Conservation (phyloP, 2,113 vertebrate genomes). For the Myotis brandtii region DNA sequence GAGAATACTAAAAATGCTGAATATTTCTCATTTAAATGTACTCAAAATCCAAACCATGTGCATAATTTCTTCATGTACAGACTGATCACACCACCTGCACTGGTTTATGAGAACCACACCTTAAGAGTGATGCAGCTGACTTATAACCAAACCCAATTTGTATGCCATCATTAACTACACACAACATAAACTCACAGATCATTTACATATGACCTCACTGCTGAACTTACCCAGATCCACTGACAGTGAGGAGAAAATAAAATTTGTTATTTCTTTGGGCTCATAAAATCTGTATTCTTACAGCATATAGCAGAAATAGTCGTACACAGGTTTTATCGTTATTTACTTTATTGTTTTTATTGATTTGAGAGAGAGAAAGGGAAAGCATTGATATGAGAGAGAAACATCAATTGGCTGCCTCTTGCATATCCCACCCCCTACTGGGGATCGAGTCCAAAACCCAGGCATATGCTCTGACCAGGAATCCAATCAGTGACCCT, state of each 20-base stretch:
- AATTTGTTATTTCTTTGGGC: background rate
- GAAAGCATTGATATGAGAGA: background rate
- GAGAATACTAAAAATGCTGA: background rate
- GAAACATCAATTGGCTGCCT: background rate
- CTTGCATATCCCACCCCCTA: background rate
- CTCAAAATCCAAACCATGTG: background rate
- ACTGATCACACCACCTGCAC: background rate
- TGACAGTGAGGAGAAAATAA: background rate
- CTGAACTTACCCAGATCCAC: background rate
- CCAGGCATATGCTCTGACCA: background rate
- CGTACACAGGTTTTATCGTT: background rate
- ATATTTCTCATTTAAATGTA: background rate
- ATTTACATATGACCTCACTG: background rate
- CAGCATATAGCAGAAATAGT: background rate
- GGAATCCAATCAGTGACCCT: background rate
- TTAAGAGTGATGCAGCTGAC: background rate
- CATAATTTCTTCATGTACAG: background rate
- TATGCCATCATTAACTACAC: background rate
- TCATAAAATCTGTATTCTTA: slow-evolving; percentile 37
- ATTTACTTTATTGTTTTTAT: background rate
- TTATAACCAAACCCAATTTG: background rate
- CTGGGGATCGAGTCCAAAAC: background rate
- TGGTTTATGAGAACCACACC: background rate
- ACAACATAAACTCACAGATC: background rate
- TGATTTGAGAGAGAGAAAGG: background rate